A percentile compares a stretch with the other conserved stretches of the same genome.
phyloP scores from a whole-genome alignment of 2,888 invertebrate species.

The Strigamia transsilvanica region DNA sequence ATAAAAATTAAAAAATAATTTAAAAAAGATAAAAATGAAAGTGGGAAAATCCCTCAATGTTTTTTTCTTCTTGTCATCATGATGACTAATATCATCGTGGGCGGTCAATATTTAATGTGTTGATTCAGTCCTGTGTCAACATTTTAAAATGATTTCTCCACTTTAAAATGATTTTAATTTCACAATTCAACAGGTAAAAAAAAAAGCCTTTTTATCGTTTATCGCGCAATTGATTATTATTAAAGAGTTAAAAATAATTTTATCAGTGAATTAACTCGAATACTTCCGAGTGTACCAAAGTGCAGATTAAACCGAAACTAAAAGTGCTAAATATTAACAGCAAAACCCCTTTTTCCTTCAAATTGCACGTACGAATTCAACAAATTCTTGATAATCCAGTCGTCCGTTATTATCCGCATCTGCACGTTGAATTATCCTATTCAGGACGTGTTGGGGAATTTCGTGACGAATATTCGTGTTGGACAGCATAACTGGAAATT shows the following conservation, averaged over 20 bases:
- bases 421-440: slow-evolving; percentile 2
- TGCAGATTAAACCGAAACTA: too few species aligned
- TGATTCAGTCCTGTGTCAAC: too few species aligned
- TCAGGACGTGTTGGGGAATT: neutral
- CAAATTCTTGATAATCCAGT: slow-evolving; percentile 48
- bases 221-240: too few species aligned
- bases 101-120: too few species aligned
- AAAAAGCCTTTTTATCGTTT: too few species aligned
- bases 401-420: slow-evolving; percentile 45
- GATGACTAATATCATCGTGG: too few species aligned
- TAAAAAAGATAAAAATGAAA: neutral
- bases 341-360: neutral
- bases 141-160: too few species aligned
- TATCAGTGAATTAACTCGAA: too few species aligned
- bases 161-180: too few species aligned
- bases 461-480: slow-evolving; percentile 50
- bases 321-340: neutral
- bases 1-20: neutral
- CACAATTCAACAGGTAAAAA: too few species aligned
- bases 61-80: neutral
- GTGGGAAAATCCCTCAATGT: neutral
- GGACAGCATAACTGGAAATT: neutral
- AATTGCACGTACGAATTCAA: slow-evolving; percentile 27
- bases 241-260: too few species aligned
- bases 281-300: too few species aligned